phyloP scores from a whole-genome alignment of 2,113 vertebrate genomes.

The Varanus komodoensis region DNA sequence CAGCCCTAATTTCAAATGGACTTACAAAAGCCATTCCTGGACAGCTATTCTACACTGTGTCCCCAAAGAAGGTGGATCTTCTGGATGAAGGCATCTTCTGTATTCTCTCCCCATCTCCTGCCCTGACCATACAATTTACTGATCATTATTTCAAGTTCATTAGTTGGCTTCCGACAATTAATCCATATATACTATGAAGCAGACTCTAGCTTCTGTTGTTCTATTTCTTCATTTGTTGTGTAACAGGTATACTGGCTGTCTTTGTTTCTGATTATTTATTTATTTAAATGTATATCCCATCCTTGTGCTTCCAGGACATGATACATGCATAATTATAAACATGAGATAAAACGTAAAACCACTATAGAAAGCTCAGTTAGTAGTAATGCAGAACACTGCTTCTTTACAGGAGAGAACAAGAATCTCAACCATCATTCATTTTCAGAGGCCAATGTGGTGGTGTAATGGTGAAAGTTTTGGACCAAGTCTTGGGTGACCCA shows the following conservation, averaged over 20 bases:
- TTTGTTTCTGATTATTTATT: not conserved
- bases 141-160: not conserved
- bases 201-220: not conserved
- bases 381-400: no score
- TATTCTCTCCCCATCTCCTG: not conserved
- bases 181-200: not conserved
- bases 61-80: not conserved
- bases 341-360: no score
- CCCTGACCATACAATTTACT: not conserved
- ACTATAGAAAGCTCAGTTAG: no score
- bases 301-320: no score
- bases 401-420: no score
- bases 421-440: no score
- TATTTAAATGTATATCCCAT: no score
- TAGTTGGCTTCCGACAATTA: not conserved
- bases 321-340: no score
- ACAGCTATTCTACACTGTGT: not conserved
- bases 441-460: no score
- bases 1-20: not conserved
- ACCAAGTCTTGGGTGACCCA: no score
- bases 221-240: rapidly evolving
- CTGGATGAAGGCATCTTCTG: not conserved
- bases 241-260: not conserved
- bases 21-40: not conserved
- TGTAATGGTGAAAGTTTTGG: no score